Percentiles rank a stretch among this genome's conserved stretches.
phyloP scores from a whole-genome alignment of 2,888 invertebrate genomes.

The Tanaodytes sp. region DNA sequence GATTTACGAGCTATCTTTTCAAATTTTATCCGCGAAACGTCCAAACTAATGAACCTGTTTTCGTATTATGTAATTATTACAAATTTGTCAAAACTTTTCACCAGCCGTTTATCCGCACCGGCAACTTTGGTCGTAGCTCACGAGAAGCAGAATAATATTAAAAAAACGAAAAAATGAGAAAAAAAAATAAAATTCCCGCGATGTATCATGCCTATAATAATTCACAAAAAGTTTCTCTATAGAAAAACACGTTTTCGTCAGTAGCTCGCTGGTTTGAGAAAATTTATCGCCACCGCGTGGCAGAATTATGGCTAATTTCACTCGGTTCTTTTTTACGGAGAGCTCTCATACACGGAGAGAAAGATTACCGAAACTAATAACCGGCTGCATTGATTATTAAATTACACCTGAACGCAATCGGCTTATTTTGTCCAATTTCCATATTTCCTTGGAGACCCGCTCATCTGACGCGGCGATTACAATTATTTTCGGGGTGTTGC shows the following conservation, averaged over 20 bases:
- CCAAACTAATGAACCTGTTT: slow-evolving; percentile 11
- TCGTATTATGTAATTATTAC: slow-evolving; percentile 26
- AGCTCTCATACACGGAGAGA: background rate
- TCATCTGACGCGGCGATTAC: slow-evolving; percentile 32
- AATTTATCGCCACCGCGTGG: slow-evolving; percentile 34
- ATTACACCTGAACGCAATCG: slow-evolving; percentile 36
- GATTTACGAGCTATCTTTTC: background rate
- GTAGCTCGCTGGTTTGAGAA: slow-evolving; percentile 8
- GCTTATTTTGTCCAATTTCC: slow-evolving; percentile 39
- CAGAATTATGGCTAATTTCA: slow-evolving; percentile 22
- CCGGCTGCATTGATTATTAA: slow-evolving; percentile 24
- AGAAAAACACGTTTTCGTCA: slow-evolving; percentile 41
- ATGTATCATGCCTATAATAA: slow-evolving; percentile 42
- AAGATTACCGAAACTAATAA: slow-evolving; percentile 4
- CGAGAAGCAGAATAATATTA: no score
- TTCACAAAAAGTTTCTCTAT: slow-evolving; percentile 47
- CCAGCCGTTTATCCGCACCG: slow-evolving; percentile 25
- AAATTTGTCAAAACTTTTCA: slow-evolving; percentile 19
- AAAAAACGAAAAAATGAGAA: background rate
- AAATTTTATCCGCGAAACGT: slow-evolving; percentile 1
- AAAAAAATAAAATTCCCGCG: slow-evolving; percentile 34
- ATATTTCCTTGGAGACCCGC: slow-evolving; percentile 29
- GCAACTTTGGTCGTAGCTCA: slow-evolving; percentile 42
- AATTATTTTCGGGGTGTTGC: slow-evolving; percentile 45
- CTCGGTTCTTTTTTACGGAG: background rate